phyloP scores from a whole-genome alignment of 2,888 invertebrate genomes.

The Congeria kusceri region DNA sequence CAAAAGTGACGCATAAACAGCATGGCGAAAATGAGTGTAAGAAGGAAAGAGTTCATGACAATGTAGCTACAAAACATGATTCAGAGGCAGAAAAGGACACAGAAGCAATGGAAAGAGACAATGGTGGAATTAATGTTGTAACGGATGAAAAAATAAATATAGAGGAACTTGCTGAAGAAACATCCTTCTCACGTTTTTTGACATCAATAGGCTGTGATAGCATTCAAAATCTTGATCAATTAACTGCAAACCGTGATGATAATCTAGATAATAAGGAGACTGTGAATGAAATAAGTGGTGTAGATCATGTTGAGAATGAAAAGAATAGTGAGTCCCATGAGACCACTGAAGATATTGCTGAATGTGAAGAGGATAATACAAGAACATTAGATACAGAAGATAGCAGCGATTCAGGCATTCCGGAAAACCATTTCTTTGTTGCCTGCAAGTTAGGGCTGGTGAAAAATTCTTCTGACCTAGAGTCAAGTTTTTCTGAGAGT shows the following conservation, averaged over 20 bases:
- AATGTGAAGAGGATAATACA: no score
- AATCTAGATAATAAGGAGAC: not conserved
- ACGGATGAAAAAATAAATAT: not conserved
- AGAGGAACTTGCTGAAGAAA: not conserved
- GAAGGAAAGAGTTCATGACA: no score
- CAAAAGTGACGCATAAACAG: not conserved
- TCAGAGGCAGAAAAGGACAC: not conserved
- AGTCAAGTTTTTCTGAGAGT: slow-evolving; percentile 15
- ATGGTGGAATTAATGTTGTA: not conserved
- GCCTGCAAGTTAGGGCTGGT: slow-evolving; percentile 12
- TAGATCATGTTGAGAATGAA: not conserved
- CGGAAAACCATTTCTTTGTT: slow-evolving; percentile 39
- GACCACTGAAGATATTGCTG: no score
- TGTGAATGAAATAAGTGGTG: not conserved
- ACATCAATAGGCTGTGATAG: not conserved
- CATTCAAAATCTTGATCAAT: not conserved
- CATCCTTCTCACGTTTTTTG: not conserved
- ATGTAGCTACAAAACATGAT: not conserved
- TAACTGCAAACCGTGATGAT: not conserved
- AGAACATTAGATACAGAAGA: slow-evolving; percentile 5
- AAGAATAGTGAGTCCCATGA: no score
- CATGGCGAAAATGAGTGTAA: not conserved
- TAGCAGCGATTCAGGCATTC: slow-evolving; percentile 41
- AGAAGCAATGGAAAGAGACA: not conserved
- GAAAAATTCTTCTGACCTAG: slow-evolving; percentile 15